phyloP scores from a whole-genome alignment of 2,797 vertebrate species.

The Thunnus albacares region DNA sequence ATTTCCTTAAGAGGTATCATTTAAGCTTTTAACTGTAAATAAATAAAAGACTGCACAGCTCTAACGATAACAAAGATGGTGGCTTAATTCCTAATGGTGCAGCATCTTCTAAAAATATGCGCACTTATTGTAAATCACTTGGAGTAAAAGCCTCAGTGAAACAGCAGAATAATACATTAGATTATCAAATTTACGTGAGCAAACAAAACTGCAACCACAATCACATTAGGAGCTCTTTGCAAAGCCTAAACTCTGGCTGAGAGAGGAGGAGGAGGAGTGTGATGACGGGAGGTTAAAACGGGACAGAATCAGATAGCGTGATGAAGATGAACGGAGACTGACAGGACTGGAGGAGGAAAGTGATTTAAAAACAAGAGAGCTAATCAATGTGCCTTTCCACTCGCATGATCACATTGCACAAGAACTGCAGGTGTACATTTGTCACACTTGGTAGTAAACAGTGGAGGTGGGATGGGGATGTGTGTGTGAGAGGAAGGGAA shows the following conservation, averaged over 20 bases:
- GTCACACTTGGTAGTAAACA: not conserved
- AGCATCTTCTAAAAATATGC: slow-evolving; percentile 21
- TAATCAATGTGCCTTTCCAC: not conserved
- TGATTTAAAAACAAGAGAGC: too few species aligned
- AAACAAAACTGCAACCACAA: slow-evolving; percentile 22
- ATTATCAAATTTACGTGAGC: slow-evolving; percentile 30
- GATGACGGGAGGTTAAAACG: not conserved
- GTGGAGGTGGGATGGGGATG: not conserved
- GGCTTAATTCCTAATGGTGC: not conserved
- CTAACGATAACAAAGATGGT: not conserved
- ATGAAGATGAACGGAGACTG: not conserved
- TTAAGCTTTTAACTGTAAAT: slow-evolving; percentile 5
- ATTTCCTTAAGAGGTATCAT: slow-evolving; percentile 1
- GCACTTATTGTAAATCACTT: slow-evolving; percentile 35
- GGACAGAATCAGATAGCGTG: not conserved
- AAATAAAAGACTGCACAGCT: not conserved
- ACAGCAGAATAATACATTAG: slow-evolving; percentile 15
- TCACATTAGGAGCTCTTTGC: slow-evolving; percentile 34
- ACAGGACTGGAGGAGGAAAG: rapidly evolving
- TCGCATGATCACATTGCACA: not conserved
- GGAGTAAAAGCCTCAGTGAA: slow-evolving; percentile 15
- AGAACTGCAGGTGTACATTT: not conserved
- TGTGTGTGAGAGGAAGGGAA: not conserved
- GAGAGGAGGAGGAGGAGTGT: not conserved
- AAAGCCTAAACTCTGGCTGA: not conserved